Evolutionary conservation across 2,797 vertebrate species (phyloP).

Genomic region (Luscinia luscinia): DNA sequence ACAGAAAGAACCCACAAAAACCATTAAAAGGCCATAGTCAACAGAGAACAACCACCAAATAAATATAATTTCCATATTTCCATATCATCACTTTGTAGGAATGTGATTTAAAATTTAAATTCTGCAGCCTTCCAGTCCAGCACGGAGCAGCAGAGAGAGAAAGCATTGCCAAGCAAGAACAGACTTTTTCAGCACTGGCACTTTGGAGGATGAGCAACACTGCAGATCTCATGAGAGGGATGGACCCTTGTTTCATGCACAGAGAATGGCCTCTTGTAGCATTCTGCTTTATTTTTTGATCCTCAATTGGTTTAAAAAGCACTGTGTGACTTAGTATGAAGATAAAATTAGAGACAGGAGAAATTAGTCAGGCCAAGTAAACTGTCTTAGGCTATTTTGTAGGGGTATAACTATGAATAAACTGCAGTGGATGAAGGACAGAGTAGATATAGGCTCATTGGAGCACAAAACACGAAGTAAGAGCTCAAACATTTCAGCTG

Average conservation of each 20-base stretch:
- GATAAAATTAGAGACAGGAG: background rate
- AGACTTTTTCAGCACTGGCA: background rate
- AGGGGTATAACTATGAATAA: background rate
- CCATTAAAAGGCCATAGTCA: background rate
- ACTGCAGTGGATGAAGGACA: background rate
- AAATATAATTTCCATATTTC: background rate
- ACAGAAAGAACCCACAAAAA: background rate
- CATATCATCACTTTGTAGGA: background rate
- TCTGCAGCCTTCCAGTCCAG: background rate
- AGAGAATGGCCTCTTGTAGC: background rate
- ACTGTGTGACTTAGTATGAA: background rate
- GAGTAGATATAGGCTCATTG: background rate
- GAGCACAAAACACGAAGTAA: background rate
- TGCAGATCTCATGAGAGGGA: background rate
- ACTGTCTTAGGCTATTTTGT: background rate
- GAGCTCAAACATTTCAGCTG: background rate
- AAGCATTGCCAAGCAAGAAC: background rate
- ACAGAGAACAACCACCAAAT: background rate
- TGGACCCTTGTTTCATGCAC: rapidly evolving
- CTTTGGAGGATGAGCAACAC: background rate
- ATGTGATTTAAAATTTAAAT: slow-evolving; percentile 3
- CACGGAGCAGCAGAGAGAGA: rapidly evolving
- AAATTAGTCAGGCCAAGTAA: background rate
- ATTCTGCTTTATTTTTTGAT: background rate
- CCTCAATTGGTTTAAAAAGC: background rate